Evolutionary conservation across 1,140 invertebrate species (phyloP), one percentile per base, ranked within the genome.

Genomic region (Diorhabda sublineata): DNA sequence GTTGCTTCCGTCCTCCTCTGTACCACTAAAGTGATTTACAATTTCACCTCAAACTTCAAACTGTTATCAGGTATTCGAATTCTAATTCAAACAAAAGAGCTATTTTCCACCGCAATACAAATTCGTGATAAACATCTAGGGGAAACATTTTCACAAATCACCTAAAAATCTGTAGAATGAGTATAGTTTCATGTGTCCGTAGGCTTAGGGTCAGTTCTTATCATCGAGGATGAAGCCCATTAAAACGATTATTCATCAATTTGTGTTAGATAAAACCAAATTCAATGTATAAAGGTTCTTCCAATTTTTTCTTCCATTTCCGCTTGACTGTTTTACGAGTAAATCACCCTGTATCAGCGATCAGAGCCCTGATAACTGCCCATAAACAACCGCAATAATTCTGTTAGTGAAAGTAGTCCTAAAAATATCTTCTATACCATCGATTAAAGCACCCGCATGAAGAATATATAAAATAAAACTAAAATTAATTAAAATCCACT

Each of bases 341-440:
- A 52, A 52, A 52, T 52, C 47, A 52, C 47, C 47, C 47, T 52
- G 47, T 52, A 52, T 52, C 47, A 52, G 47, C 47, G 47, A 52
- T 52, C 47, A 52, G 47, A 6, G 6, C 45, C 47, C 47, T n/a
- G 47, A 52, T 52, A 52, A 52, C 47, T 8, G 47, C 47, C 47
- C 47, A 52, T 52, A 52, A 52, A 52, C 47, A 52, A 52, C 47
- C 47, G 6, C 47, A 6, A 52, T 52, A 52, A 52, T 52, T 52
- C 47, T 6, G 47, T 52, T 6, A 52, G 47, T 52, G n/a, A 52
- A 52, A 52, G 47, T 52, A 52, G 47, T 52, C 47, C 47, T 52
- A 6, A n/a, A n/a, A 52, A 52, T 52, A n/a, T 52, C 47, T 52
- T 52, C n/a, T 52, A 52, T 52, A 6, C n/a, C 4, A 4, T 6